Base-by-base conservation (phyloP, 92 coral and sea anemone genomes). In the Phenganax subtilis region DNA sequence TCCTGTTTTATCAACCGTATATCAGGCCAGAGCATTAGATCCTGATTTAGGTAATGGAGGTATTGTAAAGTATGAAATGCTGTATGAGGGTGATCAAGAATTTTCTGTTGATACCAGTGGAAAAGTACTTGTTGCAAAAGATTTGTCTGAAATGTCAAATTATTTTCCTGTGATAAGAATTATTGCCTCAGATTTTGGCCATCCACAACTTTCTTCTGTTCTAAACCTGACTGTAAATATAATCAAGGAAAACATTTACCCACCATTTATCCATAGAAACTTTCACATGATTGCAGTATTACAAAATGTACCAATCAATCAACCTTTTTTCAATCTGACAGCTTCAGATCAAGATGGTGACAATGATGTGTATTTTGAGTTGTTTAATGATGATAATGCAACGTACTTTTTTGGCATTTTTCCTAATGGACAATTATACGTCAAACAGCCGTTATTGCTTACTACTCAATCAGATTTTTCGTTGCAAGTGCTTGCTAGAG, bases 151-250 rank as follows among this genome's bases (percentile, higher is more conserved):
- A 14, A 78, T 80, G 56, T 87, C 87, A 71, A 85, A 89, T 60
- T 71, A 71, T 58, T 85, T 82, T 51, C 87, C 84, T 74, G 74
- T 90, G 54, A 73, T 96, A 30, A 88, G 71, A 53, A 86, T 92
- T 27, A 59, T 85, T 55, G 99, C 97, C 66, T 90, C 99, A 61
- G 99, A 96, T 79, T 77, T 55, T 52, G 99, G 99, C 29, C 83
- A 90, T 51, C 99, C 99, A 75, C 92, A 91, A n/a, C 90, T 88
- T 51, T 87, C 85, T 69, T 77, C 91, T 31, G 75, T 87, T 20
- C 86, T 89, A 75, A 17, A 79, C 20, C 73, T 79, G 14, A 85
- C 90, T 82, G 81, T 96, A 44, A 86, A 88, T 61, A 89, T 92
- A 11, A 77, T 80, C 7, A 88, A 90, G 29, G 88, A 84, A 31